These are phyloP conservation scores for Drosophila neotestacea DNA, from an alignment of 2,888 invertebrate genomes.

Conservation along the genomic window DNA sequence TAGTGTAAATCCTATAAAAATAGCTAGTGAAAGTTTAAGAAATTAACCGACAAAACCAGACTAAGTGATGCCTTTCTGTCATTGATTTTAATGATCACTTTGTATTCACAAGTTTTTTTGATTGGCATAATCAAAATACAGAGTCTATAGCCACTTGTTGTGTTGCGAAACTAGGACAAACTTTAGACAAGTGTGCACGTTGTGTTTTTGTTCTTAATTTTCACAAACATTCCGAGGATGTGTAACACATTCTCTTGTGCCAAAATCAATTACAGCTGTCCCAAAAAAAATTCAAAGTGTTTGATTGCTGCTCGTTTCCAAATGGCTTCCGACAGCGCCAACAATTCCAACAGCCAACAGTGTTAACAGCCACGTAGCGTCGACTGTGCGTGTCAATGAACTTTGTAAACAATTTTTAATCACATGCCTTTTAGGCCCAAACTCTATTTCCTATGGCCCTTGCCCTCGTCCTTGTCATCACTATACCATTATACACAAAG, in stretches of 20 bases:
- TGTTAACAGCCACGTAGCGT: constrained; percentile 15
- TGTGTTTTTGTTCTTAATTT: background rate
- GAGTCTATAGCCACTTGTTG: constrained; percentile 1
- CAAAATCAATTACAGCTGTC: constrained; percentile 60
- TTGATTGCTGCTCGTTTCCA: constrained; percentile 47
- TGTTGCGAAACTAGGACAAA: constrained; percentile 3
- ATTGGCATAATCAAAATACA: constrained; percentile 8
- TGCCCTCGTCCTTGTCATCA: background rate
- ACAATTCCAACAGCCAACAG: background rate
- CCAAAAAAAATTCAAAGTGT: constrained; percentile 45
- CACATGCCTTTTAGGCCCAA: constrained; percentile 60
- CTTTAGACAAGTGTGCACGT: background rate
- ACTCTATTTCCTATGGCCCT: constrained; percentile 20
- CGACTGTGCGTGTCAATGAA: constrained; percentile 68
- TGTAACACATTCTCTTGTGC: constrained; percentile 7
- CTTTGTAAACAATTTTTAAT: constrained; percentile 81
- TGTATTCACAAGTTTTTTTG: background rate
- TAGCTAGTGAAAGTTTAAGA: background rate
- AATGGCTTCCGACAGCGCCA: constrained; percentile 46
- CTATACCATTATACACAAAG: background rate
- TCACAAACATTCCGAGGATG: background rate
- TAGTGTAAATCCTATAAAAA: background rate
- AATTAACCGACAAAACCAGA: background rate
- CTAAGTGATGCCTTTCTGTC: too few species aligned
- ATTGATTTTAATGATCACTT: background rate